These are phyloP conservation scores for Linurgus olivaceus DNA, from an alignment of 2,797 vertebrate species.

Conservation along the genomic window DNA sequence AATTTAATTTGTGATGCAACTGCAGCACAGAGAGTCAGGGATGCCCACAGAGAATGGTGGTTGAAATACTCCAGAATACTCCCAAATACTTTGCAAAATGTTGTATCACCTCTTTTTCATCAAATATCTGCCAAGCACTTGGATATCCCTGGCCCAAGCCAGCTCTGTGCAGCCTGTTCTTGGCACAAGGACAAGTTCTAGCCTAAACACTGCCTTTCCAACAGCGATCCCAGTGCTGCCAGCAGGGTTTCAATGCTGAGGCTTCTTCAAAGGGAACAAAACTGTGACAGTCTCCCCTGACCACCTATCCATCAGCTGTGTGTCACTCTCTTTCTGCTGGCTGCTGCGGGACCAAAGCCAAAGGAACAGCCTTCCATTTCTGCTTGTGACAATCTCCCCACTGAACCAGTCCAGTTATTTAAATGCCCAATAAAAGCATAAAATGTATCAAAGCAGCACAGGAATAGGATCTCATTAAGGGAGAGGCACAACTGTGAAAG, in stretches of 20 bases:
- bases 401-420: not conserved
- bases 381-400: not conserved
- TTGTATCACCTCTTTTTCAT: not conserved
- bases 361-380: not conserved
- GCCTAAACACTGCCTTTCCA: not conserved
- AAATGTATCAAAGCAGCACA: not conserved
- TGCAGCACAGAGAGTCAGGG: not conserved
- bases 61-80: not conserved
- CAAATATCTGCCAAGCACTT: not conserved
- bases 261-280: not conserved
- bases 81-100: not conserved
- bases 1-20: not conserved
- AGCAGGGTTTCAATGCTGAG: not conserved
- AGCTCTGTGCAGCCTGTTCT: not conserved
- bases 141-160: not conserved
- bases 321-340: not conserved
- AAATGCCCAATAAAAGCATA: not conserved
- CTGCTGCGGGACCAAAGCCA: not conserved
- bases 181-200: not conserved
- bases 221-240: fast-evolving
- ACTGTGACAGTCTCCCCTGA: fast-evolving
- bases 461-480: not conserved
- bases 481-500: not conserved
- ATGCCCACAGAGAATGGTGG: not conserved
- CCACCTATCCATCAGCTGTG: fast-evolving